Percentiles rank a stretch among this genome's conserved stretches.
These are phyloP conservation scores for Digitonthophagus gazella DNA, from an alignment of 2,888 invertebrate species.

Conservation along the genomic window DNA sequence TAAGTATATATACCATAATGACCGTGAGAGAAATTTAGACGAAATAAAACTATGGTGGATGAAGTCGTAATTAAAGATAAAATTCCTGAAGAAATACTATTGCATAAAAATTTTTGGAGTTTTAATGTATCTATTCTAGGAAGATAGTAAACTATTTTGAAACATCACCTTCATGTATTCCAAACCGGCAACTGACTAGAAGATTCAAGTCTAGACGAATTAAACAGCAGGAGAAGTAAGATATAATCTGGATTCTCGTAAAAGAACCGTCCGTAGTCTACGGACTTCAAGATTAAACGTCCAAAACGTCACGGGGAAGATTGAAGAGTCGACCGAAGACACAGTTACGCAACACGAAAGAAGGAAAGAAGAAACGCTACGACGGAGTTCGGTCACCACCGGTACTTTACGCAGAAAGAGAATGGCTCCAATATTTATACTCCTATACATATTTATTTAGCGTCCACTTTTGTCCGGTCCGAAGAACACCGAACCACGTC, in stretches of 20 bases:
- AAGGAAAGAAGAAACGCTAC: neutral
- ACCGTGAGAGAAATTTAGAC: neutral
- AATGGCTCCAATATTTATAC: slow-evolving; percentile 31
- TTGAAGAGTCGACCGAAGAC: neutral
- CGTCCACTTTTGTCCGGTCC: slow-evolving; percentile 30
- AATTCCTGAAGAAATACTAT: neutral
- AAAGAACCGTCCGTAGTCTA: neutral
- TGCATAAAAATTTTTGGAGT: no score
- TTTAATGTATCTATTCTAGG: no score
- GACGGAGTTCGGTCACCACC: neutral
- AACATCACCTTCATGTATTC: no score
- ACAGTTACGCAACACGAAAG: neutral
- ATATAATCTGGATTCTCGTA: neutral
- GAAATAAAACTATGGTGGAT: neutral
- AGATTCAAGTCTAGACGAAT: neutral
- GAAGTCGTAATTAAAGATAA: neutral
- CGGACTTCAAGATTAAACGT: neutral
- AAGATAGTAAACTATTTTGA: neutral
- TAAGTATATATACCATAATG: neutral
- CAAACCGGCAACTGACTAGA: neutral
- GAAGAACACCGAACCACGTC: slow-evolving; percentile 26
- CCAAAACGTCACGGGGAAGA: neutral
- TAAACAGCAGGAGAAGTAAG: neutral
- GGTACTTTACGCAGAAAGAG: neutral
- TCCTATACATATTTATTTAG: slow-evolving; percentile 33